phyloP scores from a whole-genome alignment of 2,113 vertebrate species.

The Centropristis striata region DNA sequence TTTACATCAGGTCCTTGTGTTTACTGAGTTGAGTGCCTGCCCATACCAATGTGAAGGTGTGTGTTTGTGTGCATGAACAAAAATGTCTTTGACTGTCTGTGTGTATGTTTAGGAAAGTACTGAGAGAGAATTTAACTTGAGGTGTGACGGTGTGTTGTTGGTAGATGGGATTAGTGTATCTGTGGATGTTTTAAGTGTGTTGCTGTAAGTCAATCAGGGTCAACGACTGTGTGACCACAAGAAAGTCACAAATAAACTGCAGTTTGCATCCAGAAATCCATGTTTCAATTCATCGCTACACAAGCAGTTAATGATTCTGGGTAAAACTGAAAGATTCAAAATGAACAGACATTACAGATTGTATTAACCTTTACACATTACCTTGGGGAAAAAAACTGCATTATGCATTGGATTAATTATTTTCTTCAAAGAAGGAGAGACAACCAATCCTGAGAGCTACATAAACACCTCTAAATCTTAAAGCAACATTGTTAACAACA shows the following conservation, averaged over 20 bases:
- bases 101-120: background rate
- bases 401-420: background rate
- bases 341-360: background rate
- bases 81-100: background rate
- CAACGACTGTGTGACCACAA: slow-evolving; percentile 19
- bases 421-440: slow-evolving; percentile 48
- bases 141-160: background rate
- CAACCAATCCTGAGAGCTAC: background rate
- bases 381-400: background rate
- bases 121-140: background rate
- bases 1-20: slow-evolving; percentile 19
- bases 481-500: background rate
- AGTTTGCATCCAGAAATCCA: slow-evolving; percentile 22
- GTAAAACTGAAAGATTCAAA: background rate
- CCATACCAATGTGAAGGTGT: slow-evolving; percentile 29
- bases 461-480: background rate
- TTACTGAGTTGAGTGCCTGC: slow-evolving; percentile 34
- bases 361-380: background rate
- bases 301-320: background rate
- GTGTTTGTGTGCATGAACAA: slow-evolving; percentile 48
- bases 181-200: slow-evolving; percentile 23
- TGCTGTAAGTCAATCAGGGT: slow-evolving; percentile 35
- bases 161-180: background rate
- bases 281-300: background rate
- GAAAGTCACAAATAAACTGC: slow-evolving; percentile 57